Base-by-base conservation (phyloP, 2,888 invertebrate species). In the Mimas tiliae region DNA sequence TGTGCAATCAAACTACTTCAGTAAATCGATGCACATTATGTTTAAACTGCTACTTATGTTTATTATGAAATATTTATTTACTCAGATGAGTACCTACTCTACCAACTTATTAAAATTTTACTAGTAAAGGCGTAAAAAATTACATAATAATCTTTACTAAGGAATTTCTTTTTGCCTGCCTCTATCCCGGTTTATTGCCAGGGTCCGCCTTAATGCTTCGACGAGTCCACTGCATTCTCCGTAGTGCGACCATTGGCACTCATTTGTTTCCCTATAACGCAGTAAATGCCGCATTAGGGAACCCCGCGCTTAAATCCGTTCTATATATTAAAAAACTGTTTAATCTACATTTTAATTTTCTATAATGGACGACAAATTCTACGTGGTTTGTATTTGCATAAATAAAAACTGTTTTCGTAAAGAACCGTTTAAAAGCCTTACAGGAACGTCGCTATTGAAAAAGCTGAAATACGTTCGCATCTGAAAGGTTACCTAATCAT, bases 1-100 rank as follows among this genome's bases (percentile, higher is more conserved):
- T 83, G 77, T 80, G 81, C 83, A 87, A 84, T 85, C 80, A 80
- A 84, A 82, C 78, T 77, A 78, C 79, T 82, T 81, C 81, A 82
- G 70, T 73, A 70, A 81, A 75, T 79, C 76, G 75, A 76, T 79
- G 77, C 78, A 58, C 66, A 63, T 67, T 62, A 65, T 51, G 51
- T 65, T 65, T 42, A 55, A 55, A 64, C 34, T 33, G 62, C 16
- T 52, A 51, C 42, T 65, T 55, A 65, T 11, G 45, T 11, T 4
- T 34, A 51, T 63, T 67, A 67, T 63, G 62, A 51, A 65, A 64
- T 62, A 67, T 34, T 69, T 53, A 48, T 33, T 51, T 62, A 62
- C 12, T 12, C 34, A 48, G 19, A 65, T 58, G 55, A 48, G 6
- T 58, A 11, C n/a, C n/a, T n/a, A n/a, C 19, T 27, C 12, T 52